These are phyloP conservation scores for Hyperopisus bebe DNA, from an alignment of 2,113 vertebrate species.

Conservation along the genomic window DNA sequence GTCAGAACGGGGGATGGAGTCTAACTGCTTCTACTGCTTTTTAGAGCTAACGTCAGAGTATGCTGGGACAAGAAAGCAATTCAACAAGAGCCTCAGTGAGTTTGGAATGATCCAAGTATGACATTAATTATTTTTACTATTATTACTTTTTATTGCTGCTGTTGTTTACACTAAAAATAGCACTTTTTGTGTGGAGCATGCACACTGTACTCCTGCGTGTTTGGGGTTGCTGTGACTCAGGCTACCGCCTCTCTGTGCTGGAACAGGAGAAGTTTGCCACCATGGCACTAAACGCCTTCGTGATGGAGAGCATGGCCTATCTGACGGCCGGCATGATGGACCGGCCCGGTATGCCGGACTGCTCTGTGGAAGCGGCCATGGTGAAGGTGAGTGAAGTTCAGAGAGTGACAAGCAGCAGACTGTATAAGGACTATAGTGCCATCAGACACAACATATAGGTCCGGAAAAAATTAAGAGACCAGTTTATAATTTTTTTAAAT, in stretches of 20 bases:
- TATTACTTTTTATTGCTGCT: background rate
- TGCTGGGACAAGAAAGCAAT: slow-evolving; percentile 87
- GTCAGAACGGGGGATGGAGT: background rate
- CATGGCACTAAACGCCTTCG: slow-evolving; percentile 81
- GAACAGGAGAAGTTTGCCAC: slow-evolving; percentile 85
- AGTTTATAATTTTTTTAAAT: too few species aligned
- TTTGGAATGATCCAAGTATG: slow-evolving; percentile 92
- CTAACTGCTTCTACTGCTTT: background rate
- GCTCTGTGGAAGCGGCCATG: slow-evolving; percentile 89
- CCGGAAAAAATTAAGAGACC: background rate
- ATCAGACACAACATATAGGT: background rate
- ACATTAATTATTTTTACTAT: too few species aligned
- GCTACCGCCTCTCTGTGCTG: background rate
- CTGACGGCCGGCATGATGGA: slow-evolving; percentile 95
- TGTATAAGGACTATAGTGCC: background rate
- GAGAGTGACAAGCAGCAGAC: background rate
- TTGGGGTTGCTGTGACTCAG: background rate
- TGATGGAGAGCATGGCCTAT: slow-evolving; percentile 99
- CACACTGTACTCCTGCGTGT: background rate
- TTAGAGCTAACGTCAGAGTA: slow-evolving; percentile 79
- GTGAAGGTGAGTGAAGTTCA: slow-evolving; percentile 72
- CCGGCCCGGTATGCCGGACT: slow-evolving; percentile 79
- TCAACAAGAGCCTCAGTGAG: slow-evolving; percentile 79
- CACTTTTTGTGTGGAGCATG: background rate
- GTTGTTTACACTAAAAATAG: background rate